Base-by-base conservation (phyloP, 2,113 vertebrate genomes). In the Lepisosteus osseus region DNA sequence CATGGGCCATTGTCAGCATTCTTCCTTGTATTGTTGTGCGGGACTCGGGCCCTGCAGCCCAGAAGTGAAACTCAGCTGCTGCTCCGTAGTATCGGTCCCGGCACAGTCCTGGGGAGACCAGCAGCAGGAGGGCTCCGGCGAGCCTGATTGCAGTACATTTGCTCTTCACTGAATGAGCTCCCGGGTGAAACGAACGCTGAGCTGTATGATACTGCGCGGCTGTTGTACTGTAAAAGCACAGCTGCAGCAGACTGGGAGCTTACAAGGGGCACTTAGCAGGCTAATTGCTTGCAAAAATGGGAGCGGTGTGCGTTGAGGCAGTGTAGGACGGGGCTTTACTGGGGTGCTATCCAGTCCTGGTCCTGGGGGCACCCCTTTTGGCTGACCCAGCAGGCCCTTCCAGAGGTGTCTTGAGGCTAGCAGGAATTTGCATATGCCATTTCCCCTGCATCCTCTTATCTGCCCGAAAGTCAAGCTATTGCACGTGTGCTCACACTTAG, bases 21-120 rank as follows among this genome's bases (percentile, higher is more conserved):
- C 78, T 85, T 85, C 73, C 63, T 84, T 78, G 75, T 80, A 88
- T 90, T 90, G 86, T 88, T 87, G 79, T 80, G 65, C 42, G 47
- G 9, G 47, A 63, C 14, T 8, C 61, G 8, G 61, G 7, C 61
- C 17, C 8, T 6, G 8, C 15, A 63, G 15, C 61, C 15, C n/a
- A 63, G 15, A 14, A 29, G 61, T 1, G 13, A 12, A 8, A 29
- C 29, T 63, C 13, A 63, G n/a, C 61, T 42, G 14, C 43, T 45
- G 64, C 3, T 3, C 6, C 3, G 15, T 15, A 29, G 14, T 17
- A 29, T 29, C 61, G 29, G 29, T 29, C 29, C 29, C 29, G 29
- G 29, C 29, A 2, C 29, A 29, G 29, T 29, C 29, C 29, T 29
- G 29, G 29, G 29, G 29, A 29, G 29, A 29, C 29, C 29, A 29